phyloP scores from a whole-genome alignment of 2,888 invertebrate genomes.

The Anticlea derivata region DNA sequence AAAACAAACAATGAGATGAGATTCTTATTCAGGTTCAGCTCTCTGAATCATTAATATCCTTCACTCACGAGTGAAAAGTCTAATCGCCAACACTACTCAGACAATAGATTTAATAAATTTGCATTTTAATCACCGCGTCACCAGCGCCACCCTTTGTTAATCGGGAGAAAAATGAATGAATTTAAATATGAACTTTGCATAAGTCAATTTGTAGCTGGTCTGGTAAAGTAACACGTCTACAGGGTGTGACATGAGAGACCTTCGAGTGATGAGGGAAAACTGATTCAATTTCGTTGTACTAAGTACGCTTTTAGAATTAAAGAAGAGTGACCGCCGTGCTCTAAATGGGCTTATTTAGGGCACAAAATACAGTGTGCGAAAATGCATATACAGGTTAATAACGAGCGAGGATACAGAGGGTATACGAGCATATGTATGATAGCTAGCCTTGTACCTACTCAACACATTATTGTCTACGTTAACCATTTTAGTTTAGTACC shows the following conservation, averaged over 20 bases:
- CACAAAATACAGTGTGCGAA: background rate
- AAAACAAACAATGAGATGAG: background rate
- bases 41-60: slow-evolving; percentile 7
- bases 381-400: too few species aligned
- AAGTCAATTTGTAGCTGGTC: slow-evolving; percentile 26
- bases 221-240: slow-evolving; percentile 17
- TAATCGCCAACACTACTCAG: slow-evolving; percentile 13
- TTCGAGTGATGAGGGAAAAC: slow-evolving; percentile 8
- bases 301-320: slow-evolving; percentile 12
- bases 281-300: slow-evolving; percentile 8
- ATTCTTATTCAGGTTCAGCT: background rate
- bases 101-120: slow-evolving; percentile 34
- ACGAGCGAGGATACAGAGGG: too few species aligned
- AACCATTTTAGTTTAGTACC: too few species aligned
- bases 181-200: slow-evolving; percentile 44
- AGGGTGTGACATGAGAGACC: slow-evolving; percentile 8
- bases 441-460: too few species aligned
- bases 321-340: slow-evolving; percentile 1
- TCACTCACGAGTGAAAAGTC: background rate
- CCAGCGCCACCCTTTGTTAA: slow-evolving; percentile 35
- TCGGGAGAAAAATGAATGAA: slow-evolving; percentile 46
- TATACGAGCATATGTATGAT: too few species aligned
- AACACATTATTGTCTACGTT: too few species aligned
- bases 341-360: slow-evolving; percentile 4
- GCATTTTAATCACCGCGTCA: slow-evolving; percentile 47